Evolutionary conservation across 1,140 invertebrate species (phyloP), one percentile per base, ranked within the genome.

Genomic region (Mercenaria mercenaria): DNA sequence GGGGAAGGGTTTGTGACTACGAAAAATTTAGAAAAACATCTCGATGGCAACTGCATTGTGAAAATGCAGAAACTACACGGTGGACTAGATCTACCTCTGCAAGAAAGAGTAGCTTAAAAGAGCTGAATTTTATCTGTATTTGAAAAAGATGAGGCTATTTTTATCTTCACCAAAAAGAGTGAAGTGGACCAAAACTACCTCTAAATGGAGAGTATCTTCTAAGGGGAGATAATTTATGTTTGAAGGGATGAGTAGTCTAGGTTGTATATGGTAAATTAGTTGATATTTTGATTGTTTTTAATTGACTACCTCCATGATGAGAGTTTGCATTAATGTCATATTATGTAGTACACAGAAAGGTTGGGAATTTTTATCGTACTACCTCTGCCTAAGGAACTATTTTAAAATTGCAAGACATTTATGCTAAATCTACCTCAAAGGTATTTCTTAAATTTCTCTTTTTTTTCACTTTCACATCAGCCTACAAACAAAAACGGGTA

Each of bases 1-100:
- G 94, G 95, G 0, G 95, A 96, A 76, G 96, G 95, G 1, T 96
- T 96, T 86, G 95, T 96, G 29, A 96, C 96, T 0, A 80, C 92
- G n/a, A 94, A 93, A 79, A 95, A 94, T 64, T 90, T 96, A 59
- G 92, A 94, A 59, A 93, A 94, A 79, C 95, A 96, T 84, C 72
- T 93, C 29, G 91, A 93, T n/a, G 91, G 92, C 41, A 94, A 93
- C 74, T 94, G 94, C 81, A 91, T 91, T n/a, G 89, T 91, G 0
- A 93, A 93, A 81, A 87, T 92, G 52, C 88, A 91, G 52, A 91
- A 93, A 72, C 50, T 90, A 26, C 84, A 92, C 26, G 81, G 81
- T 20, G 88, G 88, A 29, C 52, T 89, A 13, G 88, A 83, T 20
- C 32, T 83, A 39, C 88, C 88, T 59, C 32, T 83, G 23, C 80